phyloP scores from a whole-genome alignment of 2,888 invertebrate species.

The Andrena camellia region DNA sequence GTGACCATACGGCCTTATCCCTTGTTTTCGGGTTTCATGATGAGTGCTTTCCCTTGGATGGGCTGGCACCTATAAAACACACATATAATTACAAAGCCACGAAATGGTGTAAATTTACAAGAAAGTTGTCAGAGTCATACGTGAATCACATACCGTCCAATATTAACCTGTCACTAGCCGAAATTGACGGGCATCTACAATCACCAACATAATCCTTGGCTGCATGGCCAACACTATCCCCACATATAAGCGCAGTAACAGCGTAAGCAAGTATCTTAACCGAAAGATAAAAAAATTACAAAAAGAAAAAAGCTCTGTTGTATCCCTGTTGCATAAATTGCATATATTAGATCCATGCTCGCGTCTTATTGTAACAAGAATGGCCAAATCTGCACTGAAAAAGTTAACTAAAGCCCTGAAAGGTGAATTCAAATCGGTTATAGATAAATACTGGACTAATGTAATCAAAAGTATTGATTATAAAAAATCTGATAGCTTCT shows the following conservation, averaged over 20 bases:
- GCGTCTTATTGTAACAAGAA: not conserved
- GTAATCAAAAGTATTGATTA: not conserved
- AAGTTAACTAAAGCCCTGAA: not conserved
- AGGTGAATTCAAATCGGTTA: not conserved
- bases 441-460: slow-evolving; percentile 1
- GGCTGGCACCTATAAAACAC: not conserved
- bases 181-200: not conserved
- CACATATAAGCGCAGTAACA: not conserved
- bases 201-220: not conserved
- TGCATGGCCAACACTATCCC: not conserved
- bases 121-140: not conserved
- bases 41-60: not conserved
- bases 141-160: not conserved
- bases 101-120: not conserved
- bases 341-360: not conserved
- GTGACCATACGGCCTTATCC: not conserved
- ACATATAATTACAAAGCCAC: not conserved
- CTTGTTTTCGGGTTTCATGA: not conserved
- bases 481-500: not conserved
- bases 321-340: not conserved
- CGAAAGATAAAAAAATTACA: not conserved
- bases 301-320: not conserved
- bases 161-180: not conserved
- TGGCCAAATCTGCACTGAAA: not conserved
- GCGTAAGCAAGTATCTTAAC: not conserved